Evolutionary conservation across 2,888 invertebrate genomes (phyloP).

Genomic region (Galerucella pusilla): DNA sequence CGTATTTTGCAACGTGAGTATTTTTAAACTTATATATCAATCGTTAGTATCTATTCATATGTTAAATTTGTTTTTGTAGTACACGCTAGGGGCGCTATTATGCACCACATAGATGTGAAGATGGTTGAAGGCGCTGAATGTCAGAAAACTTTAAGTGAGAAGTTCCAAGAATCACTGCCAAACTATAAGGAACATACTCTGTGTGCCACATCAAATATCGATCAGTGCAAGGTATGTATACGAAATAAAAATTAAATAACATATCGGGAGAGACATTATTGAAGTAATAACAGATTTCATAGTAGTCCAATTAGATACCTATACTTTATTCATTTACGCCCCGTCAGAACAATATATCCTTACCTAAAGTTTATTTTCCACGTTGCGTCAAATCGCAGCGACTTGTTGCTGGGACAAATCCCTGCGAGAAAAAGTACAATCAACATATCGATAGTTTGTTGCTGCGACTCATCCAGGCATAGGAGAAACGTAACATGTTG

Average conservation of each 20-base stretch:
- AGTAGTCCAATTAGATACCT: no score
- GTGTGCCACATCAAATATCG: slow-evolving; percentile 77
- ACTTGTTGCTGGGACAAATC: no score
- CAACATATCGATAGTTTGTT: no score
- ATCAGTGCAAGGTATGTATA: slow-evolving; percentile 77
- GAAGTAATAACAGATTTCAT: no score
- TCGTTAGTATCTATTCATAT: not conserved
- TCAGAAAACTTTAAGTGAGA: slow-evolving; percentile 68
- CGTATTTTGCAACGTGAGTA: slow-evolving; percentile 78
- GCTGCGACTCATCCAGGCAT: no score
- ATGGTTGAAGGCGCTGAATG: slow-evolving; percentile 74
- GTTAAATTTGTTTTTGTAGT: slow-evolving; percentile 66
- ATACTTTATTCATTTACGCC: no score
- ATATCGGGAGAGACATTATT: no score
- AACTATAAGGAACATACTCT: slow-evolving; percentile 73
- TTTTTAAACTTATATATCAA: not conserved
- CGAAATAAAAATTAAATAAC: not conserved
- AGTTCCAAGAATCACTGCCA: slow-evolving; percentile 70
- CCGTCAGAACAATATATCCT: no score
- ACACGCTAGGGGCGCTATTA: slow-evolving; percentile 78
- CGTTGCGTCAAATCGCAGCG: no score
- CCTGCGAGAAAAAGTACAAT: no score
- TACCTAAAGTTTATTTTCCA: no score
- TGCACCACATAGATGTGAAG: slow-evolving; percentile 79
- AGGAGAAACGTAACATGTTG: no score